Percentiles rank a stretch among this genome's conserved stretches.
Conservation (phyloP, 2,113 vertebrate genomes). For the Poeciliopsis turrubarensis region DNA sequence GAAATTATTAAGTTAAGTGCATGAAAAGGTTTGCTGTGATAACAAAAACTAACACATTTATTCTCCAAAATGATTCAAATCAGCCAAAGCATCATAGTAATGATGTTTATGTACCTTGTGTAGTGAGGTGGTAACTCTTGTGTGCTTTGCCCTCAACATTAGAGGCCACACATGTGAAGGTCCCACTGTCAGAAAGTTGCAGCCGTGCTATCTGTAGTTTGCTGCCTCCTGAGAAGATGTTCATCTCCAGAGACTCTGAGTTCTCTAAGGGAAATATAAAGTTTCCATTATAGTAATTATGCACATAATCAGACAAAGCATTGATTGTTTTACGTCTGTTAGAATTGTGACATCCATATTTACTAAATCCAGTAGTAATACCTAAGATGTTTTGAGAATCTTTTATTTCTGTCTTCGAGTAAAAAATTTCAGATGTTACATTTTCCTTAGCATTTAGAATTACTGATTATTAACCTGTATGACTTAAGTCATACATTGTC, state of each 20-base stretch:
- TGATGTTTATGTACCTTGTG: conserved; percentile 83
- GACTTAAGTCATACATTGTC: too few relatives aligned
- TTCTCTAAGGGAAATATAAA: conserved; percentile 77
- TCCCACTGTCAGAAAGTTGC: conserved; percentile 86
- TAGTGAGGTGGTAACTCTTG: conserved; percentile 88
- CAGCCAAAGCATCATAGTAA: background rate
- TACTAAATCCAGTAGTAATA: too few relatives aligned
- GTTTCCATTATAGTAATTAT: background rate
- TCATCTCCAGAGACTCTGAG: conserved; percentile 88
- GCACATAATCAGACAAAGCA: background rate
- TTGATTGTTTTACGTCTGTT: too few relatives aligned
- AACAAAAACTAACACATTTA: background rate
- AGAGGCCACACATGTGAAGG: conserved; percentile 89
- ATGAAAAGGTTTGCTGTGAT: background rate
- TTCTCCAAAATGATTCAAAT: background rate
- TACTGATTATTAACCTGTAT: too few relatives aligned
- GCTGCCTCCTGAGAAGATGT: conserved; percentile 91
- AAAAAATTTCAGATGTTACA: too few relatives aligned
- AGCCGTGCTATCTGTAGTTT: conserved; percentile 92
- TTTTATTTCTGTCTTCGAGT: too few relatives aligned
- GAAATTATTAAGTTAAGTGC: conserved; percentile 22
- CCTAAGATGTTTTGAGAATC: too few relatives aligned
- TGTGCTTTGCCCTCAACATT: conserved; percentile 89
- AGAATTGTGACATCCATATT: too few relatives aligned
- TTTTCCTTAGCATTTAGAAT: too few relatives aligned